Evolutionary conservation across 1,140 invertebrate species (phyloP), one percentile per base, ranked within the genome.

Genomic region (Aphelinus atriplicis): DNA sequence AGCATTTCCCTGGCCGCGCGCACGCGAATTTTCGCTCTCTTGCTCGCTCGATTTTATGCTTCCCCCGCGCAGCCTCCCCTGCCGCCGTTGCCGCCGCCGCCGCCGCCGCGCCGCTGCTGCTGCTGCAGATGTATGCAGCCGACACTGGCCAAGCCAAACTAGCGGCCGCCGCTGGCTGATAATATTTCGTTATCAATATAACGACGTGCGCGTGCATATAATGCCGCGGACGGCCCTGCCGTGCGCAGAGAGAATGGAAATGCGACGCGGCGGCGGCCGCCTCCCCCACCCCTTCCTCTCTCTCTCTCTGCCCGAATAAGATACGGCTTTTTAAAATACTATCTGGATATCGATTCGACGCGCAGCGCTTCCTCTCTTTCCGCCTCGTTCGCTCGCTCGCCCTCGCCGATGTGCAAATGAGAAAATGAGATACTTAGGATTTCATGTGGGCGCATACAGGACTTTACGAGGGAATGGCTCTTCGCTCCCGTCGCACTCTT

Each of bases 61-160:
- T 43, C 47, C 55, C 57, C 43, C 65, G 10, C 46, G 45, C 2
- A 48, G 6, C 6, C 42, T 7, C 43, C 43, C 76, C 48, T 43
- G 46, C 7, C 60, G 46, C 46, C 51, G n/a, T 47, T 53, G 57
- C 45, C 26, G 50, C 63, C 26, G 26, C 45, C 26, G 50, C 63
- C 26, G 26, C 26, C 26, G 26, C 26, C 26, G 26, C 26, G 26
- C 26, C 26, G 26, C 57, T 60, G 42, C 58, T 60, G 58, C 58
- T 67, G 50, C 64, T 73, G 55, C 45, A 56, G 62, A 72, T 66
- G 51, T 61, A 61, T 61, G 57, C 67, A 61, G n/a, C 65, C 1
- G 26, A 26, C 26, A 60, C 56, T 42, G 48, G 42, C 73, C 78
- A 26, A 26, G 71, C 80, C 68, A 79, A 82, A 82, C 79, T 80